Conservation (phyloP, 2,888 invertebrate genomes). For the Tinea semifulvella region DNA sequence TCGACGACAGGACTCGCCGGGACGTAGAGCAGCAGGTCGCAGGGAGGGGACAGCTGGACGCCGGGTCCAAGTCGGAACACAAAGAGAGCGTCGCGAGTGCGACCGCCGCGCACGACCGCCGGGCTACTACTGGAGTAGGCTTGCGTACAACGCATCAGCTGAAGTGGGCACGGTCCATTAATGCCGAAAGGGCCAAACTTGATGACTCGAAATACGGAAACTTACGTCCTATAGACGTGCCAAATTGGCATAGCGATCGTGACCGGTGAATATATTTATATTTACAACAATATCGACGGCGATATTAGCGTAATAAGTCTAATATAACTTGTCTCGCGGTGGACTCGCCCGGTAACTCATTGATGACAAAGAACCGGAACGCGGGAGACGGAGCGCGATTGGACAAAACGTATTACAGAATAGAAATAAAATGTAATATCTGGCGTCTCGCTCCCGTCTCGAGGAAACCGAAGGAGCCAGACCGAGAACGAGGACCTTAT, state of each 20-base stretch:
- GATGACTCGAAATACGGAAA: constrained; percentile 5
- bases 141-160: constrained; percentile 66
- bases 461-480: constrained; percentile 17
- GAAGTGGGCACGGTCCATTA: constrained; percentile 56
- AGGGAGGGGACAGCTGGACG: constrained; percentile 15
- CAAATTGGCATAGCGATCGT: neutral
- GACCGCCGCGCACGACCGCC: constrained; percentile 41
- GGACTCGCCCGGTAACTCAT: constrained; percentile 73
- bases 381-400: constrained; percentile 69
- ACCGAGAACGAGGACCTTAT: constrained; percentile 43
- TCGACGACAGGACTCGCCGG: constrained; percentile 12
- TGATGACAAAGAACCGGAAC: constrained; percentile 77
- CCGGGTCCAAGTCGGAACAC: constrained; percentile 24
- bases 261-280: neutral
- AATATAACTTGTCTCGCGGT: constrained; percentile 25
- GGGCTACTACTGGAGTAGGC: constrained; percentile 60
- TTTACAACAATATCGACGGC: neutral
- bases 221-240: neutral
- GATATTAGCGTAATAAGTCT: constrained; percentile 20
- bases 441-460: constrained; percentile 29
- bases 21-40: neutral
- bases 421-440: constrained; percentile 54
- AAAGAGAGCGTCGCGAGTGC: constrained; percentile 21
- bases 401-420: constrained; percentile 61
- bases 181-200: constrained; percentile 47